Evolutionary conservation across 2,888 invertebrate genomes (phyloP), one percentile per base, ranked within the genome.

Genomic region (Drosophila siamana): DNA sequence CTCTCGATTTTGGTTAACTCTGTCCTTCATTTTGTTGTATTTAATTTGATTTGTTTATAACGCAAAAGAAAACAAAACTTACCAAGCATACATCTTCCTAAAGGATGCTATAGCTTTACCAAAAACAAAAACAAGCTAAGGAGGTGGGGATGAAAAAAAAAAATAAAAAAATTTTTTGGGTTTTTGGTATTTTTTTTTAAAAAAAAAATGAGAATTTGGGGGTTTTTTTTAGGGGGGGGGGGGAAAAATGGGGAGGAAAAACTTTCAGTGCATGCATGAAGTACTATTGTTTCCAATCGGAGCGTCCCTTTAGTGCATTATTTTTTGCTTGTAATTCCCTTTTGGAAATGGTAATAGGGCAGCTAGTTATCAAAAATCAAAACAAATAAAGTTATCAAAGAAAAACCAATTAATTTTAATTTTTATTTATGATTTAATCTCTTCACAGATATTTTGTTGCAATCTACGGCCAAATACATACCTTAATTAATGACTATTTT

Each of bases 381-480:
- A 51, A 63, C 54, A 22, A 65, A 50, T 41, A 55, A 43, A 63
- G 59, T 57, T 50, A 43, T 60, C 36, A 68, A 54, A 76, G 41
- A 60, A 77, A 69, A 66, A 68, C 46, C 57, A 74, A 85, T 79
- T 73, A 79, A 85, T 86, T 89, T 80, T 74, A 81, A 82, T 90
- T 76, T 83, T 88, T 89, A 80, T 87, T 88, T 82, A 87, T 90
- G 86, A 89, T 90, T 86, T 90, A 87, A 90, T 91, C 80, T 91
- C 83, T 91, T 90, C 91, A 88, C 91, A 91, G 91, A 91, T 91
- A 90, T 90, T 90, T 86, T 90, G 86, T 90, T 91, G 90, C 91
- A 90, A 91, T 90, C 90, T 90, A 91, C 91, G 89, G 91, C 90
- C 91, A 90, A 91, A 90, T 89, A 91, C 85, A 89, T 91, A 89